These are phyloP conservation scores for Amphipyra berbera DNA, from an alignment of 2,888 invertebrate genomes.

Conservation along the genomic window DNA sequence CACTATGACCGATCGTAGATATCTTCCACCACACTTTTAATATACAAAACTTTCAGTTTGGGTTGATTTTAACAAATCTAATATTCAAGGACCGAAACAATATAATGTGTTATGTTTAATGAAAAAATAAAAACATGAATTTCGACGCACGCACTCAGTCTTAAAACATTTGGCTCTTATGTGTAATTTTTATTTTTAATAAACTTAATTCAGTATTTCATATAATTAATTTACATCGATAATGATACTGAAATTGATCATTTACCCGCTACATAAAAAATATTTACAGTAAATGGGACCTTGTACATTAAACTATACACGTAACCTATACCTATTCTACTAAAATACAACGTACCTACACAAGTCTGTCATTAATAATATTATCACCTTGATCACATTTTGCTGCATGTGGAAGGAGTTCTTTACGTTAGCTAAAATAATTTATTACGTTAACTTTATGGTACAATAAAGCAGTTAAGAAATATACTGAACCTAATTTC, in stretches of 20 bases:
- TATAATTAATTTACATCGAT: slow-evolving; percentile 62
- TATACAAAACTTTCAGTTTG: slow-evolving; percentile 41
- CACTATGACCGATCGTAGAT: slow-evolving; percentile 40
- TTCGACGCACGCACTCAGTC: slow-evolving; percentile 85
- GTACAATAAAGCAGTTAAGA: slow-evolving; percentile 53
- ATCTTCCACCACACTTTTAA: slow-evolving; percentile 17
- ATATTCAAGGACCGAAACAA: slow-evolving; percentile 36
- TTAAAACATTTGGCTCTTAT: slow-evolving; percentile 88
- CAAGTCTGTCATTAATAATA: slow-evolving; percentile 76
- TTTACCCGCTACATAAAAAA: slow-evolving; percentile 64
- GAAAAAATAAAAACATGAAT: slow-evolving; percentile 59
- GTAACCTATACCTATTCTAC: slow-evolving; percentile 67
- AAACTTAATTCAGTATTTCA: slow-evolving; percentile 64
- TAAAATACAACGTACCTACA: slow-evolving; percentile 72
- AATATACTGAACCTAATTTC: slow-evolving; percentile 78
- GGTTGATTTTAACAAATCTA: slow-evolving; percentile 34
- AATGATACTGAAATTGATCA: slow-evolving; percentile 65
- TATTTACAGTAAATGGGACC: slow-evolving; percentile 74
- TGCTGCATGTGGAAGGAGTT: slow-evolving; percentile 79
- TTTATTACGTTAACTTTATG: slow-evolving; percentile 61
- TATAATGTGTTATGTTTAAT: slow-evolving; percentile 33
- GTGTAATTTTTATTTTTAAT: slow-evolving; percentile 74
- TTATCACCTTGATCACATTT: slow-evolving; percentile 84
- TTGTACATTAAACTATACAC: slow-evolving; percentile 68
- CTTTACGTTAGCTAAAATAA: slow-evolving; percentile 69